Evolutionary conservation across 2,888 invertebrate species (phyloP), one percentile per base, ranked within the genome.

Genomic region (Calliopum simillimum): DNA sequence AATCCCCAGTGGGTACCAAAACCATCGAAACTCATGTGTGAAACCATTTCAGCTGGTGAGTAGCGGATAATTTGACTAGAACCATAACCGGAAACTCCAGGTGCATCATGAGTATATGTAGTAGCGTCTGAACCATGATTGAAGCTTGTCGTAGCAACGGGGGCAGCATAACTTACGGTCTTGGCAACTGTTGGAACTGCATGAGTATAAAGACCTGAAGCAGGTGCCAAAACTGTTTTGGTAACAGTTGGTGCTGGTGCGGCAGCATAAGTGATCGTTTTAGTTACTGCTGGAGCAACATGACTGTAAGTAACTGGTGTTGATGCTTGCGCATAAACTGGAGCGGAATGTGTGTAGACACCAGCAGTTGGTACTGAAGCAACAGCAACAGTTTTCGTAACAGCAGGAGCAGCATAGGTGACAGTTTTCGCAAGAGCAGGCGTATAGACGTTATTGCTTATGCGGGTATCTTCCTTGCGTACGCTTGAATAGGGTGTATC

Each of bases 1-100:
- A 90, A 91, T 79, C 88, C 90, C 87, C 91, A 91, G 79, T 89
- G 88, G 76, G 89, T 88, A 76, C 89, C 89, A 71, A 90, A 87
- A 73, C 91, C 91, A 78, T 87, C 88, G 88, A 91, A 92, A 78
- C 88, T 85, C 66, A 89, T 88, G 82, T 91, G 91, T 71, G 91
- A 88, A 56, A 90, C 89, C 67, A 88, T 88, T 75, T 89, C 88
- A 44, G 89, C 88, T 44, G 90, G 89, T 65, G 83, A 47, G 83
- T 86, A 71, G 79, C 82, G 71, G 78, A 89, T 76, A 55, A 80
- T 73, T 25, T 75, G 72, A n/a, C 72, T 74, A 19, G 72, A 47
- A 44, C 74, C 74, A 64, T 75, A 72, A 53, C 64, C 70, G 16
- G 72, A 69, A 21, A 75, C 69, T 41, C 70, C 74, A 11, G 76